Conservation (phyloP, 1,140 invertebrate genomes). For the Drosophila murphyi region DNA sequence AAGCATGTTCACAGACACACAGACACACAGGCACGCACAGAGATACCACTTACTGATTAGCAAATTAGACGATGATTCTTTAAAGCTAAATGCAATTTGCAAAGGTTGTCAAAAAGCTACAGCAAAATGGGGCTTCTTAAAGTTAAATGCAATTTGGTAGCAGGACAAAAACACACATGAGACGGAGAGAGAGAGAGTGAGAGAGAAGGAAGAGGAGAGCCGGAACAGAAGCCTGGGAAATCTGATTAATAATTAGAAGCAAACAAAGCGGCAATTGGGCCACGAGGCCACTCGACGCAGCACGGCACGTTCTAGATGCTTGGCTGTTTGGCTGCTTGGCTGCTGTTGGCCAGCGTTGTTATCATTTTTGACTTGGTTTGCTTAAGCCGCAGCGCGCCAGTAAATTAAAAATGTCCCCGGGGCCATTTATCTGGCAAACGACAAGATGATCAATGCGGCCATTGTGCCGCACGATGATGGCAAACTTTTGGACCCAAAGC, state of each 20-base stretch:
- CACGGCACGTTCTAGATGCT: slow-evolving; percentile 11
- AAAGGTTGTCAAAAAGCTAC: slow-evolving; percentile 37
- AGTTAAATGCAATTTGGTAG: slow-evolving; percentile 37
- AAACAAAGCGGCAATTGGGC: slow-evolving; percentile 45
- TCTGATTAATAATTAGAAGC: slow-evolving; percentile 80
- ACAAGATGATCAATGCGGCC: slow-evolving; percentile 49
- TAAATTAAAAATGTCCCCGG: slow-evolving; percentile 71
- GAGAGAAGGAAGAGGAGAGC: slow-evolving; percentile 3
- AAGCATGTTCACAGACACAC: slow-evolving; percentile 11
- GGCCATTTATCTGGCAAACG: slow-evolving; percentile 67
- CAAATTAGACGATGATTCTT: slow-evolving; percentile 66
- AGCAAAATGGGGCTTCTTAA: slow-evolving; percentile 35
- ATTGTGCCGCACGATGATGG: slow-evolving; percentile 19
- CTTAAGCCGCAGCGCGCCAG: slow-evolving; percentile 54
- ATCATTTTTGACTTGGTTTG: slow-evolving; percentile 39
- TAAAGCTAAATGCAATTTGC: slow-evolving; percentile 63
- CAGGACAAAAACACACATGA: no score
- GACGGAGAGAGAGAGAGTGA: no score
- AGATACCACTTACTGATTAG: slow-evolving; percentile 10
- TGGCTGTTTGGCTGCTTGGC: no score
- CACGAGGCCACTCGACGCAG: slow-evolving; percentile 5
- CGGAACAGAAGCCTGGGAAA: slow-evolving; percentile 40
- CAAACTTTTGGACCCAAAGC: slow-evolving; percentile 21
- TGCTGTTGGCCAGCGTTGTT: slow-evolving; percentile 16
- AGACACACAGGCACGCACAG: slow-evolving; percentile 5